Evolutionary conservation across 2,888 invertebrate genomes (phyloP).

Genomic region (Hyppa rectilinea): DNA sequence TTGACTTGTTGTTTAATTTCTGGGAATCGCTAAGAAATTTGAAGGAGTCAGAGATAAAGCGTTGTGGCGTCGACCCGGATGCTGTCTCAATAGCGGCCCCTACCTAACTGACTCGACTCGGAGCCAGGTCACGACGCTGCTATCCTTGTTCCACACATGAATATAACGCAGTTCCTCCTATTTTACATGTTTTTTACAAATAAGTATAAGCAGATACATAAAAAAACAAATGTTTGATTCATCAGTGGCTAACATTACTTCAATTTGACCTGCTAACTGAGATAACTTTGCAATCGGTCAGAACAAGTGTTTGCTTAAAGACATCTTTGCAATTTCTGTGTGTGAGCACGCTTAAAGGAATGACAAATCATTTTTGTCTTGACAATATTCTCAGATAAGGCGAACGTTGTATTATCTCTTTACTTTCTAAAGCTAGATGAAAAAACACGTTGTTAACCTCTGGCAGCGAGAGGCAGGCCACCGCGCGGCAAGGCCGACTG

Average conservation of each 20-base stretch:
- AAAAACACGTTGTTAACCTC: slow-evolving; percentile 89
- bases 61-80: slow-evolving; percentile 81
- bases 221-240: slow-evolving; percentile 38
- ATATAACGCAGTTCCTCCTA: slow-evolving; percentile 58
- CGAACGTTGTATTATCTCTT: slow-evolving; percentile 77
- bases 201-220: slow-evolving; percentile 5
- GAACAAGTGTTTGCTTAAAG: slow-evolving; percentile 25
- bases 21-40: slow-evolving; percentile 66
- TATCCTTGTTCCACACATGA: slow-evolving; percentile 66
- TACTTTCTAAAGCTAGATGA: slow-evolving; percentile 90
- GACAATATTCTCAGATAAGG: slow-evolving; percentile 71
- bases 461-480: slow-evolving; percentile 86
- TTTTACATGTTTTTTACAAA: slow-evolving; percentile 46
- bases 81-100: slow-evolving; percentile 65
- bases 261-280: slow-evolving; percentile 37
- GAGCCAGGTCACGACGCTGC: slow-evolving; percentile 76
- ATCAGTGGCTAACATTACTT: slow-evolving; percentile 39
- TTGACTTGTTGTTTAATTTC: slow-evolving; percentile 23
- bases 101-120: slow-evolving; percentile 72
- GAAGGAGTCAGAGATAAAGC: slow-evolving; percentile 73
- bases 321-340: slow-evolving; percentile 28
- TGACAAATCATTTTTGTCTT: slow-evolving; percentile 49
- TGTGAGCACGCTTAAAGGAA: slow-evolving; percentile 12
- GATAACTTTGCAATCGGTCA: slow-evolving; percentile 29
- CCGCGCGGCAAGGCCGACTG: slow-evolving; percentile 87